A percentile compares a stretch with the other conserved stretches of the same genome.
Conservation (phyloP, 2,113 vertebrate species). For the Echinops telfairi region DNA sequence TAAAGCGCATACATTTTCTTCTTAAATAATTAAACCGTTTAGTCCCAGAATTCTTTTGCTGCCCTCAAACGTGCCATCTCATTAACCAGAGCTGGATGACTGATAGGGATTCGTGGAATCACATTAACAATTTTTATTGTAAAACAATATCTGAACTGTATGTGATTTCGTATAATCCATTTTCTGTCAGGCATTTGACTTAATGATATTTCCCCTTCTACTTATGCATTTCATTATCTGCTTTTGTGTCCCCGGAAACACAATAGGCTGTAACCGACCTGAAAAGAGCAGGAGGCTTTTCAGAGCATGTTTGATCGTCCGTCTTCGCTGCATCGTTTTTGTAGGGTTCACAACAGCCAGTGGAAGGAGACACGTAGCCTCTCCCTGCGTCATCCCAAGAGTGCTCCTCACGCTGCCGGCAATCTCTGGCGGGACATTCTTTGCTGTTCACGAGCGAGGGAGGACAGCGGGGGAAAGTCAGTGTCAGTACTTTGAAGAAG, state of each 20-base stretch:
- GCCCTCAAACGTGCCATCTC: constrained; percentile 43
- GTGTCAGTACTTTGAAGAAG: background rate
- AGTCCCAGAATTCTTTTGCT: constrained; percentile 71
- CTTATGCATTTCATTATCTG: constrained; percentile 71
- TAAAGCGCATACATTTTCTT: constrained; percentile 55
- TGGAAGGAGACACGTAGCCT: constrained; percentile 54
- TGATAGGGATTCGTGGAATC: constrained; percentile 72
- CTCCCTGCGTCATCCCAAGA: constrained; percentile 32
- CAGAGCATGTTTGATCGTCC: constrained; percentile 65
- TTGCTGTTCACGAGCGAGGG: background rate
- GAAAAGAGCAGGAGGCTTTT: constrained; percentile 56
- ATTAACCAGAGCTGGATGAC: constrained; percentile 59
- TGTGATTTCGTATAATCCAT: constrained; percentile 51
- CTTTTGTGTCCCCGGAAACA: constrained; percentile 71
- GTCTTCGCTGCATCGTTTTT: constrained; percentile 56
- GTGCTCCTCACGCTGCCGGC: background rate
- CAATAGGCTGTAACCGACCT: constrained; percentile 56
- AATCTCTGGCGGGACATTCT: background rate
- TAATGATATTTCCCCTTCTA: constrained; percentile 74
- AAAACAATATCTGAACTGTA: constrained; percentile 57
- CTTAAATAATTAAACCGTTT: constrained; percentile 74
- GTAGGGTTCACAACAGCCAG: constrained; percentile 12
- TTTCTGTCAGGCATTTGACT: constrained; percentile 77
- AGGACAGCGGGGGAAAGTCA: background rate
- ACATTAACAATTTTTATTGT: constrained; percentile 67